These are phyloP conservation scores for Coptodon rendalli DNA, from an alignment of 2,113 vertebrate species.

Conservation along the genomic window DNA sequence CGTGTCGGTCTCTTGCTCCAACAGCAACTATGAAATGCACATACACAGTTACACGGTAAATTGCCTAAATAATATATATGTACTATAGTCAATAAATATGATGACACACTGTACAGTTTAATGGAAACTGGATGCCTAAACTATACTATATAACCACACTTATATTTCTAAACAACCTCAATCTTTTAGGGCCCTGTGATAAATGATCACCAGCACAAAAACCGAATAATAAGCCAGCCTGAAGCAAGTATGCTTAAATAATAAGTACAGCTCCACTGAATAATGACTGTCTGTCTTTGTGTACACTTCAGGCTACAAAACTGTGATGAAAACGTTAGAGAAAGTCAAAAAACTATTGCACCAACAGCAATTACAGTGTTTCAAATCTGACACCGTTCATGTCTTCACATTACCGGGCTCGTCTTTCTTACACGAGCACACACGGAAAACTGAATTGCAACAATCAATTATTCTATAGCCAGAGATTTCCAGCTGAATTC, in stretches of 20 bases:
- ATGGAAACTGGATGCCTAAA: background rate
- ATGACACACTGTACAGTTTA: background rate
- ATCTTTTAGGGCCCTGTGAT: background rate
- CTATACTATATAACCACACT: background rate
- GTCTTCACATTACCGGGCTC: background rate
- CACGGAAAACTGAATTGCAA: background rate
- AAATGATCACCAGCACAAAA: background rate
- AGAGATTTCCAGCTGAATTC: background rate
- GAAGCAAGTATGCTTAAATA: background rate
- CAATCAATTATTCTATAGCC: background rate
- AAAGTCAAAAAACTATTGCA: constrained; percentile 2
- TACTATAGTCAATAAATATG: constrained; percentile 14
- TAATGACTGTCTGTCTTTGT: constrained; percentile 6
- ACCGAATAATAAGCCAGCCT: background rate
- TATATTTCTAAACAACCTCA: background rate
- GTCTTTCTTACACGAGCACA: background rate
- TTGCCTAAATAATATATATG: constrained; percentile 17
- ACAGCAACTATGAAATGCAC: constrained; percentile 2
- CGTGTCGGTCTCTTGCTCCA: background rate
- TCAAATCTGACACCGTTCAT: background rate
- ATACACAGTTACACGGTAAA: constrained; percentile 7
- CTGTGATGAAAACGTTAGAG: background rate
- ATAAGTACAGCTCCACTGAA: background rate
- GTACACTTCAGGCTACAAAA: background rate
- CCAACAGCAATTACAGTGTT: background rate